Base-by-base conservation (phyloP, 2,113 vertebrate species). In the Stigmatopora argus region DNA sequence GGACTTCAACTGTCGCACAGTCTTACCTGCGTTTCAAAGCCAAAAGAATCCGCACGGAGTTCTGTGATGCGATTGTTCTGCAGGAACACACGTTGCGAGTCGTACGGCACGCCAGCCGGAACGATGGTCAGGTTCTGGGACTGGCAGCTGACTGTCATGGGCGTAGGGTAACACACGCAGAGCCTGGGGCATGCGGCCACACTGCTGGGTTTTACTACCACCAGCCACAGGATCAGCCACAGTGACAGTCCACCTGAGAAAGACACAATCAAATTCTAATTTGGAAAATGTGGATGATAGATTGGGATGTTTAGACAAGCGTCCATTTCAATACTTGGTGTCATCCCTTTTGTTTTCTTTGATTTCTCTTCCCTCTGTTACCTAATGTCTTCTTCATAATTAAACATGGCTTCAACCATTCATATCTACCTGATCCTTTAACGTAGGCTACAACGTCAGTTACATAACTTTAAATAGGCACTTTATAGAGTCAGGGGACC, bases 91-190 rank as follows among this genome's bases (percentile, higher is more conserved):
- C 96, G 93, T 75, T 95, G 96, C 6, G 95, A 95, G 70, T 93
- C 87, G 6, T 91, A 92, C 2, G 95, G 96, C 61, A 98, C 92
- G 18, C 92, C 91, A 34, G 86, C 82, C 2, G 96, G 96, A 70
- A 98, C 95, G 0, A 91, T 88, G 48, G 94, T 93, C 83, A 96
- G 92, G 92, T 97, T 98, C 91, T 95, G 95, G 71, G 96, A 96
- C 88, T 98, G 95, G 89, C 96, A 98, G 93, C 96, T 98, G 85
- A 97, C 95, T 23, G 96, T 98, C 91, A 96, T 94, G 49, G 96
- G 96, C 31, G 92, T 90, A n/a, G 93, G 90, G 88, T 97, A 98
- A 90, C 96, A 98, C 81, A 96, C 95, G 75, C 96, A 98, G 74
- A 96, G 90, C 68, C 89, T 91, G 13, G 96, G 96, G 78, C 96